Conservation (phyloP, 2,888 invertebrate genomes). For the Anthophora plumipes region DNA sequence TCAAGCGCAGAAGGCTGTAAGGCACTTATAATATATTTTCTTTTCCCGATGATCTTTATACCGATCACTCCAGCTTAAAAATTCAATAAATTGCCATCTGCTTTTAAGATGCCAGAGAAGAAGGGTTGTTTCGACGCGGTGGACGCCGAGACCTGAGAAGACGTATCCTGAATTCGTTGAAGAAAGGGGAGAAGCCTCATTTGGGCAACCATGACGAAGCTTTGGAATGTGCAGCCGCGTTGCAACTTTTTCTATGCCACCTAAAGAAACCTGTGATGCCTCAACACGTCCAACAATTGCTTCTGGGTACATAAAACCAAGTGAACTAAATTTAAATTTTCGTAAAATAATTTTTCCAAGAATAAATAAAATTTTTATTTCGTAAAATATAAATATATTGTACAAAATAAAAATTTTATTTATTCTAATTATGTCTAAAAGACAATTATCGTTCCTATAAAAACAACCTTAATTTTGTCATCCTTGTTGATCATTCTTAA, state of each 20-base stretch:
- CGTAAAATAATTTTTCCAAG: too few relatives aligned
- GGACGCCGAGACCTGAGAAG: conserved; percentile 72
- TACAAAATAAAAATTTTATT: too few relatives aligned
- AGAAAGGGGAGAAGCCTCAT: conserved; percentile 74
- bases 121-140: conserved; percentile 77
- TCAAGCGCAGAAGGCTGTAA: too few relatives aligned
- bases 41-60: background rate
- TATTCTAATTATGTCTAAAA: too few relatives aligned
- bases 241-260: conserved; percentile 82
- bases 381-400: too few relatives aligned
- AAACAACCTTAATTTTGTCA: too few relatives aligned
- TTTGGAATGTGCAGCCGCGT: conserved; percentile 84
- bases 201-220: conserved; percentile 72
- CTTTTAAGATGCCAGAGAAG: conserved; percentile 76
- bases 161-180: conserved; percentile 73
- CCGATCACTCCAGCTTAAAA: background rate
- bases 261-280: conserved; percentile 85
- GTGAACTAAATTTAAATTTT: too few relatives aligned
- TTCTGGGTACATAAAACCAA: conserved; percentile 83
- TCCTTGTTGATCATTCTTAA: too few relatives aligned
- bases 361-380: too few relatives aligned
- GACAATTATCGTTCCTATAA: too few relatives aligned
- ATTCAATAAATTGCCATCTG: background rate
- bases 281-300: conserved; percentile 84
- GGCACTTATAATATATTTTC: background rate